Evolutionary conservation across 1,140 invertebrate species (phyloP), one percentile per base, ranked within the genome.

Genomic region (Drosophila santomea): DNA sequence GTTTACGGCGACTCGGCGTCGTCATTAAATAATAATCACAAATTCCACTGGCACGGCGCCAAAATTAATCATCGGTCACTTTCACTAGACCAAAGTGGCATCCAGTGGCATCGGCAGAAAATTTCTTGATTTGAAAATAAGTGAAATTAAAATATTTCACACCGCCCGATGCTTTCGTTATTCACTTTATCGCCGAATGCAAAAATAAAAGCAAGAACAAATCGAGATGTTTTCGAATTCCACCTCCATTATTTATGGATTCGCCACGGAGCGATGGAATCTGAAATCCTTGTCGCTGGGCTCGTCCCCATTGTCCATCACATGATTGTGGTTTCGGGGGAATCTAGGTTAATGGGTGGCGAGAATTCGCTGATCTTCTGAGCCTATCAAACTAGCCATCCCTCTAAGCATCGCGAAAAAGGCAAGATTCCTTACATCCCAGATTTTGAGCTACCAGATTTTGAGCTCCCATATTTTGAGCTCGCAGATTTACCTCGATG

Each of bases 51-150:
- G 83, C 77, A 66, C 25, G 17, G 36, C 41, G 83, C 83, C 83
- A 86, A 89, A 62, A 86, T 86, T 86, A 86, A 86, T 86, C 83
- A 86, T 89, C 83, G 83, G 75, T 63, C 84, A 86, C 83, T 86
- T 86, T 89, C 83, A 89, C 84, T 89, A 89, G 83, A 88, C 78
- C 82, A 43, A 43, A 43, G 36, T 3, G 14, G 38, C 67, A 78
- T 23, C 60, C 63, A 69, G 20, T 54, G 67, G 47, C 54, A 51
- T 15, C 51, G 35, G 39, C 56, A 15, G 63, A 48, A 58, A 60
- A 45, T 25, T 51, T 72, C 56, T 32, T 59, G 68, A 67, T 75
- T 83, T 73, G 50, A 80, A 84, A 80, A 80, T 64, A 80, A 74
- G 50, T 52, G 55, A 78, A 80, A 71, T 78, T 78, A 61, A 80